Evolutionary conservation across 2,113 vertebrate genomes (phyloP), one percentile per base, ranked within the genome.

Genomic region (Prietella phreatophila): DNA sequence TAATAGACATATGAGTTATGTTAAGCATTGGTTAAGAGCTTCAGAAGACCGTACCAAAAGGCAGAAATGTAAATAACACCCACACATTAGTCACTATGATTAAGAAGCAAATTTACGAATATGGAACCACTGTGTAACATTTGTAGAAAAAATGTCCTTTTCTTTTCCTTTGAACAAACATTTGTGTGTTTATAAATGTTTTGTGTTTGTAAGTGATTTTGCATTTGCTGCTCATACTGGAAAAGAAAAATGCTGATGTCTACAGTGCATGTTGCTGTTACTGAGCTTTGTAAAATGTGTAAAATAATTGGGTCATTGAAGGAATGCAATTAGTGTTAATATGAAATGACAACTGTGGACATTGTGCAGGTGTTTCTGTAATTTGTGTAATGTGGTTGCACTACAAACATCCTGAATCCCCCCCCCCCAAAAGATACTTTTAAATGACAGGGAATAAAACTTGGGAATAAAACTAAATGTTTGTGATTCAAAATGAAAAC

Each of bases 331-430:
- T 82, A 73, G 36, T 87, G 65, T 73, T 58, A 30, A 2, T 36
- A 42, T 30, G 61, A 79, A 39, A 67, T 55, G 1, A 60, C 60
- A 55, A 86, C 85, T 53, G 78, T 87, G 7, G 19, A 17, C 58
- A 56, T 87, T 53, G 47, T 86, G 75, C 53, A 53, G 11, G 50
- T 65, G n/a, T 80, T 87, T 86, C n/a, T 86, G 76, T 80, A 15
- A 8, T 71, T 60, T 75, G 15, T 6, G 22, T 30, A 53, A 4
- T 0, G 13, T 65, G 15, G 13, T 55, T 60, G 25, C 20, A 85
- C 19, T 50, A 50, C 25, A 84, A 50, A 67, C 6, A n/a, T 71
- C 19, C 42, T 65, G 47, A 87, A 42, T 17, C 65, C 55, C 47
- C 30, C 42, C 42, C 42, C 39, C 39, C 2, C 2, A 39, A 39